A percentile compares a stretch with the other conserved stretches of the same genome.
phyloP scores from a whole-genome alignment of 2,888 invertebrate genomes.

The Dasysyrphus albostriatus region DNA sequence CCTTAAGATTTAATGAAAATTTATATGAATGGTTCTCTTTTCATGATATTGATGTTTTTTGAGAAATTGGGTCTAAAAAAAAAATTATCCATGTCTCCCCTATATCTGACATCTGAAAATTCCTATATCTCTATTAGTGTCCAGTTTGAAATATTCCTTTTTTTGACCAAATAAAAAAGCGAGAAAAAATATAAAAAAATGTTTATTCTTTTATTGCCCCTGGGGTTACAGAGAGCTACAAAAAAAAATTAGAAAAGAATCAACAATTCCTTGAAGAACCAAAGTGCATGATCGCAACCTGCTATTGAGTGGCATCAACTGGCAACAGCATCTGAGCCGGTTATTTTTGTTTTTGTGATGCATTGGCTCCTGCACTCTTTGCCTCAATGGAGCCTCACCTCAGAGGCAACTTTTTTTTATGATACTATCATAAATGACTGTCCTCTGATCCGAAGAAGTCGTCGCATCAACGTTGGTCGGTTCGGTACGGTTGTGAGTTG shows the following conservation, averaged over 20 bases:
- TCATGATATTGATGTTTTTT: background rate
- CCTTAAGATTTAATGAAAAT: background rate
- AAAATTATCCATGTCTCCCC: background rate
- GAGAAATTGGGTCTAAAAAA: background rate
- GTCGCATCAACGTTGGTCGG: conserved; percentile 36
- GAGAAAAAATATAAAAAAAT: conserved; percentile 38
- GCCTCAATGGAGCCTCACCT: conserved; percentile 70
- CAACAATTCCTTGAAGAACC: conserved; percentile 54
- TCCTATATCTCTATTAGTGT: conserved; percentile 73
- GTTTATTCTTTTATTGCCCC: conserved; percentile 70
- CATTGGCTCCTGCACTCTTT: conserved; percentile 61
- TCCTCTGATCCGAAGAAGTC: conserved; percentile 55
- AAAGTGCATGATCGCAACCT: conserved; percentile 55
- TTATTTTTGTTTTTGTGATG: conserved; percentile 33
- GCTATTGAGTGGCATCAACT: conserved; percentile 30
- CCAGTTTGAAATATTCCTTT: conserved; percentile 56
- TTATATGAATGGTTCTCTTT: background rate
- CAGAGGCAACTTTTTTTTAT: conserved; percentile 67
- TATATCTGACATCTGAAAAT: background rate
- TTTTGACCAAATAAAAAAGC: conserved; percentile 33
- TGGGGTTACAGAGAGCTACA: conserved; percentile 7
- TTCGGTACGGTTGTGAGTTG: background rate
- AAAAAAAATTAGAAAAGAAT: conserved; percentile 1
- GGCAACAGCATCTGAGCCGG: conserved; percentile 53
- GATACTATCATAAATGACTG: conserved; percentile 68